Evolutionary conservation across 2,888 invertebrate species (phyloP).

Genomic region (Melanotus villosus): DNA sequence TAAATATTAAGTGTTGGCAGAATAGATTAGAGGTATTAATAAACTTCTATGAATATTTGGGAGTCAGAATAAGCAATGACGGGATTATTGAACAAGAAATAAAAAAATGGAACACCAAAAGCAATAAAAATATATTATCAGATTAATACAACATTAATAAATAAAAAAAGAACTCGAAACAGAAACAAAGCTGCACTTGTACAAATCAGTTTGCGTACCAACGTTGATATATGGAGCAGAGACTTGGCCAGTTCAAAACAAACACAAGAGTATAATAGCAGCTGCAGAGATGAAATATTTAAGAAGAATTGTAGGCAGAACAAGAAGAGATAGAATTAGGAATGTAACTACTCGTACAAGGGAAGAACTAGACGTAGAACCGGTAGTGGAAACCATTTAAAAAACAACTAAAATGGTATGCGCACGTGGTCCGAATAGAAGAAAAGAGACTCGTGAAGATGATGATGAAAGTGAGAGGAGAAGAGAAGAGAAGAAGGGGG

Average conservation of each 20-base stretch:
- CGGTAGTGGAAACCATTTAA: not conserved
- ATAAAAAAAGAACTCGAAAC: not conserved
- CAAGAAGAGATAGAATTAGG: not conserved
- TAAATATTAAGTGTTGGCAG: not conserved
- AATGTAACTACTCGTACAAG: not conserved
- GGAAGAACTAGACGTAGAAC: not conserved
- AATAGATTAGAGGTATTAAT: not conserved
- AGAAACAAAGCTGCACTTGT: not conserved
- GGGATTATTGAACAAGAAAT: not conserved
- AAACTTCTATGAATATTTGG: not conserved
- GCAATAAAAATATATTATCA: too few species aligned
- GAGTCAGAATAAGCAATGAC: not conserved
- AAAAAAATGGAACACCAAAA: too few species aligned
- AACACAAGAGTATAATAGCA: not conserved
- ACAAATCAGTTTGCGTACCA: not conserved
- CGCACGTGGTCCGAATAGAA: too few species aligned
- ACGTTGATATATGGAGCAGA: not conserved
- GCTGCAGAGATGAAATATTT: too few species aligned
- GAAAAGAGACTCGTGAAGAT: too few species aligned
- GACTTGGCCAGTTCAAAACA: not conserved
- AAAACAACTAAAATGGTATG: not conserved
- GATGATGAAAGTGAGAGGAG: too few species aligned
- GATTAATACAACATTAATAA: too few species aligned
- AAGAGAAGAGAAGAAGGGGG: too few species aligned
- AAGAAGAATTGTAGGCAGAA: too few species aligned